Percentiles rank a stretch among this genome's conserved stretches.
These are phyloP conservation scores for Oopsacas minuta DNA, from an alignment of 37 sponge, comb jelly and placozoan species.

Conservation along the genomic window DNA sequence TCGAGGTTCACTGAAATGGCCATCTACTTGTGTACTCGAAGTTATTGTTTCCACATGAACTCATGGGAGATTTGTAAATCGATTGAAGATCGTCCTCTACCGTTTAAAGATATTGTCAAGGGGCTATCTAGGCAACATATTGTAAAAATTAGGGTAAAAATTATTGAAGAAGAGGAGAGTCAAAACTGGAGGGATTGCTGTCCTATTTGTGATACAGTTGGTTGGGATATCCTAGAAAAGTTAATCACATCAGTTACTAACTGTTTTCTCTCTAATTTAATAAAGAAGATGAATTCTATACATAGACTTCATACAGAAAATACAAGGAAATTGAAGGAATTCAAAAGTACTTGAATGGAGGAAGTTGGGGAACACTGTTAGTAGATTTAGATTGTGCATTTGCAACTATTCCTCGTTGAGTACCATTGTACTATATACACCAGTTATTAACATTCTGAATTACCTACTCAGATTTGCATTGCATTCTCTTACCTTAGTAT, in stretches of 20 bases:
- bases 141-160: conserved; percentile 12
- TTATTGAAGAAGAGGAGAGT: conserved; percentile 18
- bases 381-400: conserved; percentile 12
- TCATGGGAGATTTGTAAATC: conserved; percentile 17
- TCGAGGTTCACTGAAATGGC: conserved; percentile 18
- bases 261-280: conserved; percentile 6
- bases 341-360: background rate
- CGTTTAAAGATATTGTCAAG: conserved; percentile 13
- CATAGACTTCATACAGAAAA: background rate
- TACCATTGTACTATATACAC: background rate
- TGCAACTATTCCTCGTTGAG: background rate
- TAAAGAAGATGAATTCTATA: background rate
- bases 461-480: background rate
- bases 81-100: background rate
- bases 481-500: background rate
- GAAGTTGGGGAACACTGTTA: background rate
- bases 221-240: conserved; percentile 9
- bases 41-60: conserved; percentile 1
- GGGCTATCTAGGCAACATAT: background rate
- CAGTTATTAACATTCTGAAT: background rate
- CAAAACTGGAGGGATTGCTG: background rate
- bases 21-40: conserved; percentile 12
- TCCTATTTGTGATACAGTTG: conserved; percentile 14
- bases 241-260: conserved; percentile 5
- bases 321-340: conserved; percentile 8